Base-by-base conservation (phyloP, 2,113 vertebrate genomes). In the Prunella fulvescens region DNA sequence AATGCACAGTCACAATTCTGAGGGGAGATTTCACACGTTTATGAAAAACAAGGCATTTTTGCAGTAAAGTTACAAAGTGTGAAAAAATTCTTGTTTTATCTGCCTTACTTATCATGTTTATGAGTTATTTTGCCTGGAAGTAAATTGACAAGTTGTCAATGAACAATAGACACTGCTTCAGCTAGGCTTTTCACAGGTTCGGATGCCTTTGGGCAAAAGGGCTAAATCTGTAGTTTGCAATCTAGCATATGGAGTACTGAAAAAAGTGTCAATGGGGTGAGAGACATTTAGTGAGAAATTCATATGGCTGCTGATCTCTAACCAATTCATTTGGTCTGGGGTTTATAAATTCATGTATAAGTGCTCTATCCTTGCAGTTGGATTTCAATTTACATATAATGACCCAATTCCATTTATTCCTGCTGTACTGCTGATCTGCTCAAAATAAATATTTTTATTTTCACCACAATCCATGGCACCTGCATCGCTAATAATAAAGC, bases 101-200 rank as follows among this genome's bases (percentile, higher is more conserved):
- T 97, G 97, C 97, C 95, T 98, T 98, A 97, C 97, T 98, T 98
- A 98, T 96, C 98, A 97, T 98, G 98, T 98, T 98, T 98, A 98
- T 98, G 98, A 98, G 97, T 98, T 98, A 97, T 98, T 98, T 98
- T 98, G 98, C 98, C 98, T 98, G 97, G 97, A 98, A 98, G 97
- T 98, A 98, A 98, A 98, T 98, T 98, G 98, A 98, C 97, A 98
- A 98, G 97, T 98, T 98, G 98, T 98, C 98, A 98, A 98, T 98
- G 98, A 98, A 98, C 96, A 98, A 98, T 98, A 98, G 97, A 98
- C 98, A 97, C 96, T 96, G 97, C 98, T 98, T 98, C 98, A 97
- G 97, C 97, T 98, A 98, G 98, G 98, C 98, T 99, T 99, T 99
- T 99, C 98, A 98, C 98, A 98, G 98, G 98, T 98, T 98, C 97